phyloP scores from a whole-genome alignment of 1,140 invertebrate genomes.

The Popillia japonica region DNA sequence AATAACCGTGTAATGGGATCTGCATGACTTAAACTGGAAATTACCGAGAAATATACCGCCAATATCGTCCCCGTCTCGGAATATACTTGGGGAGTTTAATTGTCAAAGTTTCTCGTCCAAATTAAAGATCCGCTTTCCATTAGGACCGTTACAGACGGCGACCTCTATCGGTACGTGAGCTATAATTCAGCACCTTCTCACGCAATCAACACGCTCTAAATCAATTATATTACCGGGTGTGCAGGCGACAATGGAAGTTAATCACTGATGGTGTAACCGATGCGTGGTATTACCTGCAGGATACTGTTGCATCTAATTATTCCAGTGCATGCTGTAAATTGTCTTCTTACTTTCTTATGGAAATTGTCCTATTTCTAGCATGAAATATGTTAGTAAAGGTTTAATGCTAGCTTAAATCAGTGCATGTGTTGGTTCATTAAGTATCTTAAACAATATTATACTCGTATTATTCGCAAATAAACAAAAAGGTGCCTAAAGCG shows the following conservation, averaged over 20 bases:
- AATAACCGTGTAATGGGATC: conserved; percentile 13
- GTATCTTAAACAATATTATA: no score
- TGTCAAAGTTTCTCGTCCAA: conserved; percentile 20
- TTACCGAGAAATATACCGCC: conserved; percentile 10
- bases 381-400: no score
- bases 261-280: conserved; percentile 3
- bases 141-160: neutral
- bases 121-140: conserved; percentile 29
- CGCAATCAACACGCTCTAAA: conserved; percentile 29
- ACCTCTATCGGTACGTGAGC: conserved; percentile 1
- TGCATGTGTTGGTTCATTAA: no score
- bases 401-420: no score
- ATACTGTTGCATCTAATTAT: conserved; percentile 2
- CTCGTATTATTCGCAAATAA: no score
- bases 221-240: neutral
- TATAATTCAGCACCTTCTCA: conserved; percentile 5
- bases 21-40: neutral
- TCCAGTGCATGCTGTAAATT: no score
- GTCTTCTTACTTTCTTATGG: no score
- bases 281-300: neutral
- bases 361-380: no score
- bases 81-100: conserved; percentile 11
- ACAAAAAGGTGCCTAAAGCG: no score
- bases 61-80: neutral
- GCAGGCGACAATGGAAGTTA: neutral